phyloP scores from a whole-genome alignment of 2,797 vertebrate species.

The Melanotaenia pygmaea region DNA sequence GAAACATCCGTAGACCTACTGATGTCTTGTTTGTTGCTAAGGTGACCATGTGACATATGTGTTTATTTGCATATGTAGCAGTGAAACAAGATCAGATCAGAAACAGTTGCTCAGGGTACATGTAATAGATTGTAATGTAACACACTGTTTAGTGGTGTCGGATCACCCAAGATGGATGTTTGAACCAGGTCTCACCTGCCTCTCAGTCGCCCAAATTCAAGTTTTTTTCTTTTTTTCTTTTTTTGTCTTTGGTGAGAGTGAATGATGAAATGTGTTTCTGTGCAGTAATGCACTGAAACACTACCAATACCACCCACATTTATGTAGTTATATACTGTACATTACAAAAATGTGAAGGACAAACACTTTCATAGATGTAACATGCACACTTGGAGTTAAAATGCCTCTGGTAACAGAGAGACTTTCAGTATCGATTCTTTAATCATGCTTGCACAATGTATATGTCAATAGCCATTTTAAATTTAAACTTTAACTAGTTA shows the following conservation, averaged over 20 bases:
- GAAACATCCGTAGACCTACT: not conserved
- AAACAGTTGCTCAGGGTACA: not conserved
- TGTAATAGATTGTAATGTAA: not conserved
- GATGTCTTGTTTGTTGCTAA: not conserved
- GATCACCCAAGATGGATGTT: not conserved
- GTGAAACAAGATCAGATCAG: not conserved
- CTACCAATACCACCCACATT: not conserved
- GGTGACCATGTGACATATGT: not conserved
- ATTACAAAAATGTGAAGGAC: slow-evolving; percentile 5
- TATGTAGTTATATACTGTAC: not conserved
- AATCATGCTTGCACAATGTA: slow-evolving; percentile 28
- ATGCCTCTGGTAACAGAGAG: slow-evolving; percentile 22
- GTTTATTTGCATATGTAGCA: not conserved
- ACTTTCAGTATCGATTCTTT: slow-evolving; percentile 48
- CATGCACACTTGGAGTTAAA: slow-evolving; percentile 11
- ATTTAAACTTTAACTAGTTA: slow-evolving; percentile 54
- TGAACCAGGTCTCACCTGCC: not conserved
- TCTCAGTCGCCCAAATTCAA: not conserved
- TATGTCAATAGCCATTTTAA: slow-evolving; percentile 45
- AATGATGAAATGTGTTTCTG: slow-evolving; percentile 12
- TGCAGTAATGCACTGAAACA: slow-evolving; percentile 22
- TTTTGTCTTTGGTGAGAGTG: slow-evolving; percentile 29
- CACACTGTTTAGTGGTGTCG: not conserved
- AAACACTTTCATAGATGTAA: not conserved
- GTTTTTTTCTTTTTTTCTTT: not conserved